Conservation (phyloP, 37 sponge, comb jelly and placozoan genomes). For the Ianthella basta region DNA sequence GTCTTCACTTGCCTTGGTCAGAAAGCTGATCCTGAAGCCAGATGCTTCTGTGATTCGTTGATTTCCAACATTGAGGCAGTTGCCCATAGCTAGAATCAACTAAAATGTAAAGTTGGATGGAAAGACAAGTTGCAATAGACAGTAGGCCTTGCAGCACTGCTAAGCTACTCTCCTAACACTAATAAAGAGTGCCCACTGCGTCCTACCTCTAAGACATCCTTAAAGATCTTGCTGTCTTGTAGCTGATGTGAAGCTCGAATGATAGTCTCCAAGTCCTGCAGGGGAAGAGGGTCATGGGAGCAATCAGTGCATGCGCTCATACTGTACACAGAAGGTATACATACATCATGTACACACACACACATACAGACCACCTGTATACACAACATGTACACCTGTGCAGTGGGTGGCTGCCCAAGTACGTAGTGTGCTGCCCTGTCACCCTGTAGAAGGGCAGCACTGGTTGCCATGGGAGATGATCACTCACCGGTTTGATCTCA, state of each 20-base stretch:
- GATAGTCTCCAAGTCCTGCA: constrained; percentile 81
- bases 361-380: neutral
- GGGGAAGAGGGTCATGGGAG: neutral
- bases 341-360: too few relatives aligned
- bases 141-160: too few relatives aligned
- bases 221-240: constrained; percentile 61
- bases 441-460: neutral
- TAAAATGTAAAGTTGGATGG: constrained; percentile 7
- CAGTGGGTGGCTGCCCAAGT: neutral
- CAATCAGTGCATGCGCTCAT: neutral
- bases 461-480: neutral
- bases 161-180: too few relatives aligned
- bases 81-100: constrained; percentile 81
- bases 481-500: constrained; percentile 64
- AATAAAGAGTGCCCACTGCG: too few relatives aligned
- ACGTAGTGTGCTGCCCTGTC: neutral
- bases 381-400: neutral
- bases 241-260: constrained; percentile 66
- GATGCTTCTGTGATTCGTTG: constrained; percentile 53
- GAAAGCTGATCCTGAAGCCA: constrained; percentile 74
- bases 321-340: neutral
- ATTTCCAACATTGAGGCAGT: constrained; percentile 81
- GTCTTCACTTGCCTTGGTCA: constrained; percentile 46
- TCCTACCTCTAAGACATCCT: constrained; percentile 70
- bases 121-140: neutral